Conservation (phyloP, 2,797 vertebrate species). For the Takifugu ocellatus region DNA sequence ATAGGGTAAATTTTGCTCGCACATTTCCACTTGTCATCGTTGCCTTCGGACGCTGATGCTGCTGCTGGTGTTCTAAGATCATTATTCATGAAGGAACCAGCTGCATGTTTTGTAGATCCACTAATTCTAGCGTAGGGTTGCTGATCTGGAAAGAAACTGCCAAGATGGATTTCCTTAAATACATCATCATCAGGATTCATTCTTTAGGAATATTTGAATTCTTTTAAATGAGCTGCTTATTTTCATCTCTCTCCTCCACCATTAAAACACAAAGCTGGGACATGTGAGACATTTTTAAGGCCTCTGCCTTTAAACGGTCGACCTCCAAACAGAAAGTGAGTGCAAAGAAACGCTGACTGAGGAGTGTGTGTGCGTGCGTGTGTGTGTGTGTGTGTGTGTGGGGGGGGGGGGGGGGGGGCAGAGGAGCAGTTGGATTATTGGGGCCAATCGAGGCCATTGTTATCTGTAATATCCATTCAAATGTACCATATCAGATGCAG, state of each 20-base stretch:
- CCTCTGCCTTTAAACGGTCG: conserved; percentile 50
- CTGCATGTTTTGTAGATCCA: conserved; percentile 21
- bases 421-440: conserved; percentile 55
- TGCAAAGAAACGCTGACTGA: conserved; percentile 12
- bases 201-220: conserved; percentile 44
- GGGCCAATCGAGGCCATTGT: conserved; percentile 73
- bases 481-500: conserved; percentile 63
- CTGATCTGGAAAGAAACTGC: conserved; percentile 40
- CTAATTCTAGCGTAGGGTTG: conserved; percentile 29
- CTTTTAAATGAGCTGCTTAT: conserved; percentile 47
- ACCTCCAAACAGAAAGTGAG: conserved; percentile 51
- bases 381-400: not conserved
- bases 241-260: conserved; percentile 41
- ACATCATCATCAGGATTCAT: conserved; percentile 46
- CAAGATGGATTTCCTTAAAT: conserved; percentile 32
- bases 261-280: no score
- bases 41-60: no score
- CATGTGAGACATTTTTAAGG: no score
- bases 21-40: no score
- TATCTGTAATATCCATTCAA: conserved; percentile 75
- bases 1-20: no score
- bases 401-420: conserved; percentile 20
- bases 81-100: conserved; percentile 33
- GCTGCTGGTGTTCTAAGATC: not conserved
- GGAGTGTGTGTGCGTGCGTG: no score